Percentiles rank a stretch among this genome's conserved stretches.
phyloP scores from a whole-genome alignment of 2,113 vertebrate species.

The Prietella phreatophila region DNA sequence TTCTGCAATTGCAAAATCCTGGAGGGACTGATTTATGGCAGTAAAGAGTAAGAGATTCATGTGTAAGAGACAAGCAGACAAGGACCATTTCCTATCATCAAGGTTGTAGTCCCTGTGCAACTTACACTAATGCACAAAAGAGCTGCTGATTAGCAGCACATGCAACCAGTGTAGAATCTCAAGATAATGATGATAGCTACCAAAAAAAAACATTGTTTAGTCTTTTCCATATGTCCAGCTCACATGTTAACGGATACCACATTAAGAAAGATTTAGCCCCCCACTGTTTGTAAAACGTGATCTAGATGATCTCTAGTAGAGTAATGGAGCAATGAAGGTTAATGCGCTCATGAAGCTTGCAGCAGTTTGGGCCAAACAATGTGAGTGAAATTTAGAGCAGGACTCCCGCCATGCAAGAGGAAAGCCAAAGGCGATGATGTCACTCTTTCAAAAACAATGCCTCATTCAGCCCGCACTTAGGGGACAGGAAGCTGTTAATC shows the following conservation, averaged over 20 bases:
- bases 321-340: conserved; percentile 32
- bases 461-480: conserved; percentile 69
- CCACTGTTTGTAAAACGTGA: conserved; percentile 14
- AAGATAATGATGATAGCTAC: conserved; percentile 25
- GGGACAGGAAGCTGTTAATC: conserved; percentile 71
- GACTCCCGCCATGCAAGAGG: conserved; percentile 64
- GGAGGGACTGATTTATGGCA: too few relatives aligned
- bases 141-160: conserved; percentile 35
- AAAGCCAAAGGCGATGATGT: conserved; percentile 77
- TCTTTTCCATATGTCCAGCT: conserved; percentile 12
- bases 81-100: neutral
- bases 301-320: conserved; percentile 4
- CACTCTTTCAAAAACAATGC: conserved; percentile 73
- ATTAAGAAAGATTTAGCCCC: conserved; percentile 26
- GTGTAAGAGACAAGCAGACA: neutral
- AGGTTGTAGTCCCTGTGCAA: conserved; percentile 15
- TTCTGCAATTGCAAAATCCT: too few relatives aligned
- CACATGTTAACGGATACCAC: neutral
- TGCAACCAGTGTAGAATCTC: conserved; percentile 9
- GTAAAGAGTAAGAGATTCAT: neutral
- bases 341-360: conserved; percentile 32
- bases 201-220: conserved; percentile 9
- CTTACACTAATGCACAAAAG: neutral
- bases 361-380: conserved; percentile 38
- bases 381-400: conserved; percentile 49